phyloP scores from a whole-genome alignment of 2,888 invertebrate genomes.

The Drosophila setosimentum region DNA sequence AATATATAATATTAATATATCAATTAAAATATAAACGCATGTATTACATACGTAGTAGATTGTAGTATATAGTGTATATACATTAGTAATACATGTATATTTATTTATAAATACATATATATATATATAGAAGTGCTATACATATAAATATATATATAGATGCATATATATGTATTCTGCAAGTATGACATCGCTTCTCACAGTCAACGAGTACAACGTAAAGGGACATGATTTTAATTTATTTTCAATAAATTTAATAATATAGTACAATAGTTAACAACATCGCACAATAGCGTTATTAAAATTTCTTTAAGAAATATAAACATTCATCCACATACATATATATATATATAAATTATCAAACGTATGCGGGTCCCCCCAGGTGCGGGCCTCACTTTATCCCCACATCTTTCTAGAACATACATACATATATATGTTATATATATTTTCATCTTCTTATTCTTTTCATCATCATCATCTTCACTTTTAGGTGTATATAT shows the following conservation, averaged over 20 bases:
- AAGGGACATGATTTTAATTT: constrained; percentile 77
- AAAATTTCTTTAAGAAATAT: constrained; percentile 85
- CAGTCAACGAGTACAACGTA: constrained; percentile 54
- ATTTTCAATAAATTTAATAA: constrained; percentile 81
- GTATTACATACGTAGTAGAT: constrained; percentile 59
- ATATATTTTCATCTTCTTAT: constrained; percentile 8
- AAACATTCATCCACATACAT: constrained; percentile 78
- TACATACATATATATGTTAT: constrained; percentile 18
- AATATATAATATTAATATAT: constrained; percentile 77
- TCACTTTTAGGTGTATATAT: constrained; percentile 57
- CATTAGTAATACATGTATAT: constrained; percentile 22
- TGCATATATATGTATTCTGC: constrained; percentile 27
- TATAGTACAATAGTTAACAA: constrained; percentile 83
- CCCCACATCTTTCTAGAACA: constrained; percentile 33
- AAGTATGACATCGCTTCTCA: constrained; percentile 40
- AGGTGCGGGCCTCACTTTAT: constrained; percentile 31
- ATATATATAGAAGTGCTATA: constrained; percentile 10
- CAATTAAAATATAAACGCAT: constrained; percentile 60
- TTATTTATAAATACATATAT: constrained; percentile 16
- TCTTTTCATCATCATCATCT: constrained; percentile 3
- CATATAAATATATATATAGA: constrained; percentile 18
- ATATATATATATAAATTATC: constrained; percentile 58
- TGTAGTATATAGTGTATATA: constrained; percentile 24
- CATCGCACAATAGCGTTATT: constrained; percentile 84
- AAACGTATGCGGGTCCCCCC: constrained; percentile 57